phyloP scores from a whole-genome alignment of 2,113 vertebrate genomes.

The Seriola rivoliana region DNA sequence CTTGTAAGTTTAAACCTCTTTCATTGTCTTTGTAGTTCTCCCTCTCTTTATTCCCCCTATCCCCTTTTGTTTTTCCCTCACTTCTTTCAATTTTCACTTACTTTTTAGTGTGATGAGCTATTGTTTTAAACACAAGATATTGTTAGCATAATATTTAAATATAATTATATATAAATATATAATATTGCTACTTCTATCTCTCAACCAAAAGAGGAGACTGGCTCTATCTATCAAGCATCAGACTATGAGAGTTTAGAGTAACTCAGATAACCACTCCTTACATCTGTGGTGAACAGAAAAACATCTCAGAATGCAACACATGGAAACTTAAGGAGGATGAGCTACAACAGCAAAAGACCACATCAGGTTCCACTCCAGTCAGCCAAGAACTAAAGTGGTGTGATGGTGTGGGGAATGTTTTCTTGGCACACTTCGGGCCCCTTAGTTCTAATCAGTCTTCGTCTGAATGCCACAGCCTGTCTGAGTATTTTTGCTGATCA shows the following conservation, averaged over 20 bases:
- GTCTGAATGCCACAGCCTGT: not conserved
- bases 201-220: not conserved
- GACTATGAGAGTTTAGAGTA: too few species aligned
- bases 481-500: too few species aligned
- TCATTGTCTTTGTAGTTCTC: not conserved
- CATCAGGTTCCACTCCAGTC: too few species aligned
- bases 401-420: too few species aligned
- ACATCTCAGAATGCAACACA: too few species aligned
- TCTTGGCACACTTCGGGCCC: not conserved
- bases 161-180: not conserved
- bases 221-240: not conserved
- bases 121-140: not conserved
- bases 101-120: not conserved
- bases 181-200: not conserved
- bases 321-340: too few species aligned
- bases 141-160: not conserved
- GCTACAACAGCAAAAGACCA: too few species aligned
- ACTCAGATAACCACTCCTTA: too few species aligned
- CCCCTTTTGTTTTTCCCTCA: not conserved
- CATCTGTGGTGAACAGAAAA: too few species aligned
- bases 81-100: not conserved
- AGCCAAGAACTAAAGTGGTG: too few species aligned
- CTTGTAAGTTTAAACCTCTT: constrained; percentile 9
- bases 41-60: not conserved
- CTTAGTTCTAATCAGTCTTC: not conserved